phyloP scores from a whole-genome alignment of 2,888 invertebrate species.

The Calameuta pallipes region DNA sequence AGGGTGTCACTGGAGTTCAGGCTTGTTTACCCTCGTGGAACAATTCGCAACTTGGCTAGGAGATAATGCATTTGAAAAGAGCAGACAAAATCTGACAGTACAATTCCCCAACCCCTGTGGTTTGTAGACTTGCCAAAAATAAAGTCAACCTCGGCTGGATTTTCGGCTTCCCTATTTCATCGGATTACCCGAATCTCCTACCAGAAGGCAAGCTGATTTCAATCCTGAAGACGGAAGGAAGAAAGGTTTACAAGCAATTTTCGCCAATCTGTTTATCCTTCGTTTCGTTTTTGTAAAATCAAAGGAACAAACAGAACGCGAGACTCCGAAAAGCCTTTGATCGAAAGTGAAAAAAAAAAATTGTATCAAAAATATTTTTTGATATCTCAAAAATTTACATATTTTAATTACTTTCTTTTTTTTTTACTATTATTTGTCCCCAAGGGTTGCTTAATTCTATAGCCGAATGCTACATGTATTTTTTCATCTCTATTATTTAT shows the following conservation, averaged over 20 bases:
- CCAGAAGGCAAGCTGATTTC: background rate
- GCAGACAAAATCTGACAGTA: constrained; percentile 9
- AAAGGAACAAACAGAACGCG: background rate
- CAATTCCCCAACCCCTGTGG: constrained; percentile 26
- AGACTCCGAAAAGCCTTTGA: too few species aligned
- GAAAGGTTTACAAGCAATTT: background rate
- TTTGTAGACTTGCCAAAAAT: constrained; percentile 37
- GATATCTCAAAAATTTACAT: background rate
- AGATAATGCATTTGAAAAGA: background rate
- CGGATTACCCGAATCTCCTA: background rate
- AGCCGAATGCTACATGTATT: background rate
- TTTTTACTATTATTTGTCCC: background rate
- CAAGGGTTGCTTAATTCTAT: background rate
- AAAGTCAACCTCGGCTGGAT: constrained; percentile 23
- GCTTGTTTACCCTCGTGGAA: background rate
- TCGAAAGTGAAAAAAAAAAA: too few species aligned
- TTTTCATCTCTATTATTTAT: background rate
- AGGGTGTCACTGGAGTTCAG: background rate
- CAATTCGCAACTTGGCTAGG: background rate
- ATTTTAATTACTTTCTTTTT: background rate
- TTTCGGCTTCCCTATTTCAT: background rate
- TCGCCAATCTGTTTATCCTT: background rate
- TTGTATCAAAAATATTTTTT: too few species aligned
- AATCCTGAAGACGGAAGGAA: background rate
- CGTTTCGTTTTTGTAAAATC: background rate